phyloP scores from a whole-genome alignment of 2,113 vertebrate genomes.

The Notothenia rossii region DNA sequence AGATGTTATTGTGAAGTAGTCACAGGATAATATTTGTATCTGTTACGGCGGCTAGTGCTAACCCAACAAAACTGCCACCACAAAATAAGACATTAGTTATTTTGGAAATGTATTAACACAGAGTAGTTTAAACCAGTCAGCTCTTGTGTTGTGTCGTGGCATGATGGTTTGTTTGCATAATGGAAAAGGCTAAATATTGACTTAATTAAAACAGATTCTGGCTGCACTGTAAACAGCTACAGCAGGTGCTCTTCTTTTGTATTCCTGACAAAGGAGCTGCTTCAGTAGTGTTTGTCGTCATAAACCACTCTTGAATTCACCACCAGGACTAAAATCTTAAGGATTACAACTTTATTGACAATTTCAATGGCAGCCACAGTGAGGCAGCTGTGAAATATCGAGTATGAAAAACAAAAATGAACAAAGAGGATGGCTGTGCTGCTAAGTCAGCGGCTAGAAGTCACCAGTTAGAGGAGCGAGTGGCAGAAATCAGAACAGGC shows the following conservation, averaged over 20 bases:
- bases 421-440: slow-evolving; percentile 34
- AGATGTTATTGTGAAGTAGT: slow-evolving; percentile 13
- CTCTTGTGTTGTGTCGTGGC: not conserved
- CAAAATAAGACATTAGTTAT: not conserved
- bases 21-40: not conserved
- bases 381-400: not conserved
- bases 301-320: slow-evolving; percentile 17
- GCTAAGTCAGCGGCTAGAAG: slow-evolving; percentile 41
- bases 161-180: not conserved
- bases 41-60: not conserved
- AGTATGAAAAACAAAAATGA: slow-evolving; percentile 2
- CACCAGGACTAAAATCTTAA: slow-evolving; percentile 11
- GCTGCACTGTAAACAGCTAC: slow-evolving; percentile 20
- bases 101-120: not conserved
- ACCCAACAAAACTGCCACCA: not conserved
- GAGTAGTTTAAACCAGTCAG: slow-evolving; percentile 1
- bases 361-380: no score
- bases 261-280: not conserved
- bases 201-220: not conserved
- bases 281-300: not conserved
- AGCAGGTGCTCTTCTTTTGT: slow-evolving; percentile 1
- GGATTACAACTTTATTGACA: not conserved
- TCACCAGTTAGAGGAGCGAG: slow-evolving; percentile 56
- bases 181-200: slow-evolving; percentile 10
- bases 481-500: slow-evolving; percentile 71